phyloP scores from a whole-genome alignment of 2,888 invertebrate genomes.

The Monoplex corrugatus region DNA sequence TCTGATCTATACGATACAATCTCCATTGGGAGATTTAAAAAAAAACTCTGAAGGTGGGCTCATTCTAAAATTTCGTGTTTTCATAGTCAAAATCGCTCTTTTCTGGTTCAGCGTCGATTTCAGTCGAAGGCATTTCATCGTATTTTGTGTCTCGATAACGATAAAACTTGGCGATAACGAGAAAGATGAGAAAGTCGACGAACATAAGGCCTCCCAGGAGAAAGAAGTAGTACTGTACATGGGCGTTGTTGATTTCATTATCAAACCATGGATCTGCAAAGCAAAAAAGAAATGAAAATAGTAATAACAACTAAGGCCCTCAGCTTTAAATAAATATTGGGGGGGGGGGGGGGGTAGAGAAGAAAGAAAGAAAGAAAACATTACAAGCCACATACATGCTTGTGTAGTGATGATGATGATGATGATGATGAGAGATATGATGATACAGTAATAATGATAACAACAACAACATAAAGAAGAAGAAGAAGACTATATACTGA shows the following conservation, averaged over 20 bases:
- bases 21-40: too few relatives aligned
- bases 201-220: slow-evolving; percentile 69
- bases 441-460: background rate
- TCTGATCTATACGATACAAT: too few relatives aligned
- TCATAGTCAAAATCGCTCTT: background rate
- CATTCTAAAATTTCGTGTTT: slow-evolving; percentile 30
- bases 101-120: background rate
- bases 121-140: background rate
- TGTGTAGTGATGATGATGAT: background rate
- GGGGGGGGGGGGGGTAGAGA: too few relatives aligned
- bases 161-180: slow-evolving; percentile 64
- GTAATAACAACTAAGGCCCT: background rate
- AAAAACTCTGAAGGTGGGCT: background rate
- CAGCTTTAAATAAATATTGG: too few relatives aligned
- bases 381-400: too few relatives aligned
- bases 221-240: slow-evolving; percentile 71
- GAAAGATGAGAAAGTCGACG: slow-evolving; percentile 64
- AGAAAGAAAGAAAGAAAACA: too few relatives aligned
- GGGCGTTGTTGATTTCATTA: slow-evolving; percentile 71
- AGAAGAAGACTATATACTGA: too few relatives aligned
- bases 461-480: too few relatives aligned
- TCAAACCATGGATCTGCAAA: slow-evolving; percentile 72
- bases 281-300: background rate
- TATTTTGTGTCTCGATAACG: slow-evolving; percentile 54
- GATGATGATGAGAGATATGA: background rate